phyloP scores from a whole-genome alignment of 2,113 vertebrate genomes.

The Burhinus oedicnemus region DNA sequence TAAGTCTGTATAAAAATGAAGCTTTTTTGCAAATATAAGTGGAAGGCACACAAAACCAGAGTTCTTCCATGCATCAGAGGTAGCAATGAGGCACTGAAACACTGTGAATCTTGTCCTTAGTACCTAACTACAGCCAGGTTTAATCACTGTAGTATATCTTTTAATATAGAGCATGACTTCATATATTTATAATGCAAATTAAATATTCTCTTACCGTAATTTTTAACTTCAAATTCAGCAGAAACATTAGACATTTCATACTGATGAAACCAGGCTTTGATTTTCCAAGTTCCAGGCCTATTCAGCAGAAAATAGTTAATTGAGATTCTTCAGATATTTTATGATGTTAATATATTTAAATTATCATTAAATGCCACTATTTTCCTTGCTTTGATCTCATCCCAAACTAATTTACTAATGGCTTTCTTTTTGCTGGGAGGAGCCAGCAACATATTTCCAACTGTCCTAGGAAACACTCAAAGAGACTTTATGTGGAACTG shows the following conservation, averaged over 20 bases:
- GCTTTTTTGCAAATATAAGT: not conserved
- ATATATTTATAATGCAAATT: not conserved
- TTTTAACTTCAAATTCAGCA: constrained; percentile 76
- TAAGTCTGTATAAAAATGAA: not conserved
- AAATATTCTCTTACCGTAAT: constrained; percentile 61
- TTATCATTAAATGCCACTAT: not conserved
- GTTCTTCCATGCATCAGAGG: not conserved
- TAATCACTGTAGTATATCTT: not conserved
- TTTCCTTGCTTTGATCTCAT: not conserved
- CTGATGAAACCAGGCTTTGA: constrained; percentile 63
- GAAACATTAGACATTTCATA: constrained; percentile 61
- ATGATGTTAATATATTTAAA: not conserved
- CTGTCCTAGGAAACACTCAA: not conserved
- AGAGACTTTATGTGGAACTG: not conserved
- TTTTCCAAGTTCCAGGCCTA: constrained; percentile 76
- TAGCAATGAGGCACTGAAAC: not conserved
- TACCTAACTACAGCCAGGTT: not conserved
- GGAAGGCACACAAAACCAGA: not conserved
- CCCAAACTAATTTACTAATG: not conserved
- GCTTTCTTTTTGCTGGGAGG: not conserved
- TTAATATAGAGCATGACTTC: not conserved
- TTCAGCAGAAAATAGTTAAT: constrained; percentile 17
- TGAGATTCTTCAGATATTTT: not conserved
- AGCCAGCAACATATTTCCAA: not conserved
- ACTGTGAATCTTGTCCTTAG: not conserved